These are phyloP conservation scores for Bombylius discolor DNA, from an alignment of 2,888 invertebrate genomes.

Conservation along the genomic window DNA sequence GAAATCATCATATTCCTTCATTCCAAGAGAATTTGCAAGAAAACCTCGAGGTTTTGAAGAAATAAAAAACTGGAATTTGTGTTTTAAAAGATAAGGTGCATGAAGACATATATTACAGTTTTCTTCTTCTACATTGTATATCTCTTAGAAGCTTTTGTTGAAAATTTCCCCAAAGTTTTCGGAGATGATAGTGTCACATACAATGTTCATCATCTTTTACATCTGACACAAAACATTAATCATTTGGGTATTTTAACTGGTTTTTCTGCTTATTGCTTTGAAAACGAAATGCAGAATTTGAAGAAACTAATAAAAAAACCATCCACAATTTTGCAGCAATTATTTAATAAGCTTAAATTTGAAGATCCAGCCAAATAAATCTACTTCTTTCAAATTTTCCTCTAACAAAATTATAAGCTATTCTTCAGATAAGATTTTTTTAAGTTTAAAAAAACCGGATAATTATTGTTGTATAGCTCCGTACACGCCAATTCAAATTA, in stretches of 20 bases:
- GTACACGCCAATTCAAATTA: neutral
- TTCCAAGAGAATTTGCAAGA: constrained; percentile 9
- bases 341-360: neutral
- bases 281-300: constrained; percentile 12
- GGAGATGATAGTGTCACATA: constrained; percentile 9
- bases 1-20: too few relatives aligned
- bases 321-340: neutral
- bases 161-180: constrained; percentile 10
- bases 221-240: constrained; percentile 9
- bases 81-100: constrained; percentile 6
- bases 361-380: neutral
- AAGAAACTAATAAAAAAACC: constrained; percentile 6
- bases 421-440: neutral
- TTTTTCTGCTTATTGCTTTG: constrained; percentile 8
- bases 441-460: neutral
- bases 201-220: constrained; percentile 13
- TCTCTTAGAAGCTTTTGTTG: constrained; percentile 11
- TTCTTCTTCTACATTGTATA: constrained; percentile 5
- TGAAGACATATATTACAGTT: constrained; percentile 11
- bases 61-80: constrained; percentile 10
- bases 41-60: constrained; percentile 12
- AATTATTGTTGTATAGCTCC: constrained; percentile 4
- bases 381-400: neutral
- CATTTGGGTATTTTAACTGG: constrained; percentile 8
- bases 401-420: neutral